Evolutionary conservation across 2,888 invertebrate species (phyloP), one percentile per base, ranked within the genome.

Genomic region (Limnephilus lunatus): DNA sequence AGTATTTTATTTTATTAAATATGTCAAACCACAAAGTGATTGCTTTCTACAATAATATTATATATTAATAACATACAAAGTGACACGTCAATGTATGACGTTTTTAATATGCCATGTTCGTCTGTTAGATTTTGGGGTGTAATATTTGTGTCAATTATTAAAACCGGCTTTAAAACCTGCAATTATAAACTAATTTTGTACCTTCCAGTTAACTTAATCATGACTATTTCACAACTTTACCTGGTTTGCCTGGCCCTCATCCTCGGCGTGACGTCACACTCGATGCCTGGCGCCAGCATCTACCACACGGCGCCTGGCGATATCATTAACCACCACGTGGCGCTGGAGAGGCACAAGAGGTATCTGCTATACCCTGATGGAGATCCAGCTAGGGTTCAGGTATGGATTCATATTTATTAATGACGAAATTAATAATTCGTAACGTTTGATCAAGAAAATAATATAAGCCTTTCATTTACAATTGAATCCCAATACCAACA

Each of bases 301-400:
- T 53, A 7, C 14, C 30, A 48, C 53, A 30, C 53, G 48, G 68
- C 31, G 5, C 39, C 91, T 3, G 68, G 80, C 15, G 53, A 32
- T 14, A 35, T 44, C n/a, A n/a, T 88, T 11, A 32, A 81, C 31
- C 87, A 81, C 15, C 88, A 91, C 30, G 88, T 91, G 44, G 31
- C 91, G n/a, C 89, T 93, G 31, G 90, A 90, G 5, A 95, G 97
- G 93, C 95, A 96, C 92, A 96, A 95, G 94, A 95, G 97, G 92
- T 96, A 96, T 94, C 95, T 97, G 90, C 95, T 97, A n/a, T 97
- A 96, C 94, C 96, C 96, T 14, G 96, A 96, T 93, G 97, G 97
- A 85, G 96, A 96, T 9, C 96, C 96, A 2, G 97, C 97, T 90
- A 95, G 97, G 95, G 95, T 97, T 85, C 97, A 97, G 96, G 97